Percentiles rank a stretch among this genome's conserved stretches.
Evolutionary conservation across 2,797 vertebrate genomes (phyloP).

Genomic region (Zenarchopterus dispar): DNA sequence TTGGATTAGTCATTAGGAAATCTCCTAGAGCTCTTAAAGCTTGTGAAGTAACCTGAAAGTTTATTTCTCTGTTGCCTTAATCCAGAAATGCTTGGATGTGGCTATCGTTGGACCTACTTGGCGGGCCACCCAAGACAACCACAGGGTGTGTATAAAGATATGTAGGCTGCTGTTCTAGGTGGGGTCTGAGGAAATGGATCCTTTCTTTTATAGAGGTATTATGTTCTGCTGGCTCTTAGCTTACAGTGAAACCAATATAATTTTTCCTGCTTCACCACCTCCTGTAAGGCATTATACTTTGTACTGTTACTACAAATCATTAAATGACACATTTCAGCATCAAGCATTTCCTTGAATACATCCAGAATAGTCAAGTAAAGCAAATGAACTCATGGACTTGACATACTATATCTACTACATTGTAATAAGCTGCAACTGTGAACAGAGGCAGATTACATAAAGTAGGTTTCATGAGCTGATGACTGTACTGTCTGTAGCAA

Average conservation of each 20-base stretch:
- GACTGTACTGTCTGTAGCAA: too few relatives aligned
- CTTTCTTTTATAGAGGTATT: conserved; percentile 31
- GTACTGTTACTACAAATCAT: too few relatives aligned
- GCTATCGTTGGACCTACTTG: conserved; percentile 24
- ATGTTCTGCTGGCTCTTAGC: conserved; percentile 26
- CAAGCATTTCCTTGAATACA: too few relatives aligned
- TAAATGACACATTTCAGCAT: too few relatives aligned
- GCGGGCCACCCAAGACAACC: conserved; percentile 40
- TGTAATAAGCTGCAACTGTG: too few relatives aligned
- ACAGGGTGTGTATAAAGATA: conserved; percentile 38
- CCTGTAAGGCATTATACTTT: background rate
- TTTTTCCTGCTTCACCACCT: conserved; percentile 10
- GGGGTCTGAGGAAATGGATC: conserved; percentile 42
- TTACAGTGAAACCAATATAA: conserved; percentile 13
- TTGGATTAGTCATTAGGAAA: conserved; percentile 60
- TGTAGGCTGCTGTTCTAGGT: conserved; percentile 41
- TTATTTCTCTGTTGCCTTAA: conserved; percentile 43
- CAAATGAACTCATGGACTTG: too few relatives aligned
- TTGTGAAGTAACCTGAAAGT: conserved; percentile 49
- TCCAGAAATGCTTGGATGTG: conserved; percentile 48
- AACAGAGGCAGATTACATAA: too few relatives aligned
- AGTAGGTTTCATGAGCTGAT: too few relatives aligned
- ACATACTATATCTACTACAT: too few relatives aligned
- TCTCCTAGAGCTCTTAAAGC: conserved; percentile 35
- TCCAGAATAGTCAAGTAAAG: too few relatives aligned